Conservation (phyloP, 2,888 invertebrate genomes). For the Dolomedes plantarius region DNA sequence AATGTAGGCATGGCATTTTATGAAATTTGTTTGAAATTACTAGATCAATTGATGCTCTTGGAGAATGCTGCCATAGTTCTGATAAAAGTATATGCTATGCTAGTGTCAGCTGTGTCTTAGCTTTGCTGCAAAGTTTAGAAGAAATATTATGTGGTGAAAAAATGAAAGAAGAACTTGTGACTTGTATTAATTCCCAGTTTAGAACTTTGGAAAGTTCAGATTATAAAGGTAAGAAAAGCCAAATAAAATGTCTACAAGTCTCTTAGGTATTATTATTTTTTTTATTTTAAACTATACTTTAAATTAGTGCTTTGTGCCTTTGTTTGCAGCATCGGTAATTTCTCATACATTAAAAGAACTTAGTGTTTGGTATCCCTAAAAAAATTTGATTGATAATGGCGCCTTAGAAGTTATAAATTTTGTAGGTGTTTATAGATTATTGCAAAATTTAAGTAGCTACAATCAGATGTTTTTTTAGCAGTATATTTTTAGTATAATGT, state of each 20-base stretch:
- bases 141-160: conserved; percentile 86
- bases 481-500: too few relatives aligned
- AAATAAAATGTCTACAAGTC: conserved; percentile 78
- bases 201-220: conserved; percentile 83
- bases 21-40: too few relatives aligned
- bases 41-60: conserved; percentile 93
- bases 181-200: conserved; percentile 83
- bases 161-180: conserved; percentile 81
- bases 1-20: too few relatives aligned
- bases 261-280: conserved; percentile 16
- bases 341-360: too few relatives aligned
- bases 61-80: conserved; percentile 90
- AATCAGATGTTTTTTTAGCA: too few relatives aligned
- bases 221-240: conserved; percentile 79
- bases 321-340: too few relatives aligned
- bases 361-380: too few relatives aligned
- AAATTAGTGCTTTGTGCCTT: too few relatives aligned
- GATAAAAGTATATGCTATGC: conserved; percentile 80
- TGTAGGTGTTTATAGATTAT: too few relatives aligned
- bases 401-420: too few relatives aligned
- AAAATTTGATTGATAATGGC: too few relatives aligned
- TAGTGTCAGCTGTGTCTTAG: conserved; percentile 78
- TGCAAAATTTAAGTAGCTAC: too few relatives aligned
- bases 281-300: neutral
- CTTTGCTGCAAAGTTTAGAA: conserved; percentile 88